Evolutionary conservation across 1,140 invertebrate species (phyloP).

Genomic region (Cotesia vestalis): DNA sequence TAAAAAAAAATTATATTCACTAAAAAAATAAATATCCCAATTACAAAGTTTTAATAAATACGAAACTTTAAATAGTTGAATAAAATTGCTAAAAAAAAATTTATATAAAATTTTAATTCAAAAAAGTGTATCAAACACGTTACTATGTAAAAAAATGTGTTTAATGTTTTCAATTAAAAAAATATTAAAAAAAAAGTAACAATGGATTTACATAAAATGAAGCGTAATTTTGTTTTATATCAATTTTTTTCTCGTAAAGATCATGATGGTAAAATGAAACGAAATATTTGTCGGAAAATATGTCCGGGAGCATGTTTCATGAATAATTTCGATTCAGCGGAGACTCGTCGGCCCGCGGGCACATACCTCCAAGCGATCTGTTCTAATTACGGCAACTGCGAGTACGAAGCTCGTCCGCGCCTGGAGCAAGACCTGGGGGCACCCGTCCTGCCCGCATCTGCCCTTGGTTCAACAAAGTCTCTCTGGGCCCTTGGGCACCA

Average conservation of each 20-base stretch:
- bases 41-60: too few relatives aligned
- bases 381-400: conserved; percentile 47
- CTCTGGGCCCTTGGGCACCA: conserved; percentile 34
- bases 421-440: conserved; percentile 22
- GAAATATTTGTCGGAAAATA: conserved; percentile 65
- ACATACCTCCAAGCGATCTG: conserved; percentile 35
- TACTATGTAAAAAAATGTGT: too few relatives aligned
- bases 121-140: too few relatives aligned
- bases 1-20: too few relatives aligned
- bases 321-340: conserved; percentile 64
- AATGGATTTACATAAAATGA: not conserved
- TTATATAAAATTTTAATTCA: too few relatives aligned
- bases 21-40: too few relatives aligned
- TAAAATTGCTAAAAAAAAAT: too few relatives aligned
- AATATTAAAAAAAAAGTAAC: too few relatives aligned
- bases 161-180: too few relatives aligned
- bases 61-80: too few relatives aligned
- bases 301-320: conserved; percentile 52
- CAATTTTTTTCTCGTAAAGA: conserved; percentile 19
- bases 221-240: not conserved
- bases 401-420: conserved; percentile 38
- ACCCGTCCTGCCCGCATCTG: conserved; percentile 37
- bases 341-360: conserved; percentile 40
- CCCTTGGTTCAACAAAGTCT: conserved; percentile 46
- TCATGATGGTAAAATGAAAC: conserved; percentile 46